A percentile compares a stretch with the other conserved stretches of the same genome.
phyloP scores from a whole-genome alignment of 2,888 invertebrate genomes.

The Phalera bucephala region DNA sequence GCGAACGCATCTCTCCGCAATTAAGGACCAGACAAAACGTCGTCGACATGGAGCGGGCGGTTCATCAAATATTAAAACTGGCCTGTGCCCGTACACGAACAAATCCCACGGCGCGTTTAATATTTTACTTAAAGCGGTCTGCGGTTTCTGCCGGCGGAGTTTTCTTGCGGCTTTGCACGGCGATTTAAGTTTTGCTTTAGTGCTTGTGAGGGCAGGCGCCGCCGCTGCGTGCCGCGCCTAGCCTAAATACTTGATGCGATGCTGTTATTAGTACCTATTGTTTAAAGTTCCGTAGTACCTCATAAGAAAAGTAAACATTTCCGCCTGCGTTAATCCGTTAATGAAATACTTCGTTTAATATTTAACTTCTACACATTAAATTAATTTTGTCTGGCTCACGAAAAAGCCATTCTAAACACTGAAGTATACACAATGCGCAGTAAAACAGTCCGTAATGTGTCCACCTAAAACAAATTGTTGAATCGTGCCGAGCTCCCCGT shows the following conservation, averaged over 20 bases:
- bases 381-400: constrained; percentile 38
- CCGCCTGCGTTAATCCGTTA: constrained; percentile 19
- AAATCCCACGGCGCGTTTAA: constrained; percentile 73
- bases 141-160: constrained; percentile 63
- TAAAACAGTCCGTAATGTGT: constrained; percentile 44
- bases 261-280: constrained; percentile 40
- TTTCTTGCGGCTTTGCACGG: constrained; percentile 59
- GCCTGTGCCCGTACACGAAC: constrained; percentile 54
- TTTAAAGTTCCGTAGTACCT: constrained; percentile 26
- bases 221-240: constrained; percentile 39
- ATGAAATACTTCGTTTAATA: constrained; percentile 22
- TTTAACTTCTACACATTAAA: constrained; percentile 22
- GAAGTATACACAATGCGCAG: constrained; percentile 30
- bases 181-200: constrained; percentile 71
- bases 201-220: constrained; percentile 44
- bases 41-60: constrained; percentile 50
- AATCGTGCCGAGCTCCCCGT: constrained; percentile 33
- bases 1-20: constrained; percentile 62
- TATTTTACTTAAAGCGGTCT: constrained; percentile 77
- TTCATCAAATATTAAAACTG: constrained; percentile 72
- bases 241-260: constrained; percentile 59
- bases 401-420: constrained; percentile 40
- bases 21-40: constrained; percentile 70
- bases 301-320: constrained; percentile 17
- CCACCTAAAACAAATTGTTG: constrained; percentile 45